A percentile compares a stretch with the other conserved stretches of the same genome.
Evolutionary conservation across 37 sponge, comb jelly and placozoan species (phyloP).

Genomic region (Theonella swinhoei): DNA sequence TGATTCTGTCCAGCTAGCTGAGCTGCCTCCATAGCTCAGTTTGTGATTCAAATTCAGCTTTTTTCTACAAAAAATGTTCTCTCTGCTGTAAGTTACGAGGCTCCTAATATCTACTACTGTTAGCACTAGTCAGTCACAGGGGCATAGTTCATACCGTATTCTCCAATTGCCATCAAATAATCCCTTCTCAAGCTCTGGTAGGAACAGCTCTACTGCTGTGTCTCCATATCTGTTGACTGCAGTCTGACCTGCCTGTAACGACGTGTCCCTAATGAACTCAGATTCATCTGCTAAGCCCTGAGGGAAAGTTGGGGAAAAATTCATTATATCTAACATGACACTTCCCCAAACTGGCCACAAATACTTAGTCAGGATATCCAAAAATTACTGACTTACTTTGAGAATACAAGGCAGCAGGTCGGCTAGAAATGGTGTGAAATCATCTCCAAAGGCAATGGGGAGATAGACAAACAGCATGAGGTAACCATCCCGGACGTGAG

Average conservation of each 20-base stretch:
- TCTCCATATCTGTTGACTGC: conserved; percentile 88
- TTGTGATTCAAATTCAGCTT: no score
- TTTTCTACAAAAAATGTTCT: no score
- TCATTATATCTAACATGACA: no score
- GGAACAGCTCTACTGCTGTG: conserved; percentile 87
- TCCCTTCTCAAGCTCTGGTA: conserved; percentile 88
- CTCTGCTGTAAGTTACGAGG: no score
- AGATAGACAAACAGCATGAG: conserved; percentile 94
- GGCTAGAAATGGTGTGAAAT: conserved; percentile 74
- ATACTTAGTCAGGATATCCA: no score
- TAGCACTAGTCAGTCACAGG: no score
- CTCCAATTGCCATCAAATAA: conserved; percentile 96
- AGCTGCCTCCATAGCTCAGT: no score
- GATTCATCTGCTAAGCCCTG: conserved; percentile 96
- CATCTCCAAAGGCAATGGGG: conserved; percentile 82
- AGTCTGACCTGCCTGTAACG: conserved; percentile 88
- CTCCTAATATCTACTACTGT: no score
- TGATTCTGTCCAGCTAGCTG: no score
- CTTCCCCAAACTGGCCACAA: no score
- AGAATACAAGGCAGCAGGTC: conserved; percentile 87
- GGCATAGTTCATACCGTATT: conserved; percentile 83
- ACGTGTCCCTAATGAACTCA: conserved; percentile 93
- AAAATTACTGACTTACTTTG: conserved; percentile 76
- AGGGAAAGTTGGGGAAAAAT: not conserved
- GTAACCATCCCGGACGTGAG: conserved; percentile 94